These are phyloP conservation scores for Discoglossus pictus DNA, from an alignment of 2,797 vertebrate species.

Conservation along the genomic window DNA sequence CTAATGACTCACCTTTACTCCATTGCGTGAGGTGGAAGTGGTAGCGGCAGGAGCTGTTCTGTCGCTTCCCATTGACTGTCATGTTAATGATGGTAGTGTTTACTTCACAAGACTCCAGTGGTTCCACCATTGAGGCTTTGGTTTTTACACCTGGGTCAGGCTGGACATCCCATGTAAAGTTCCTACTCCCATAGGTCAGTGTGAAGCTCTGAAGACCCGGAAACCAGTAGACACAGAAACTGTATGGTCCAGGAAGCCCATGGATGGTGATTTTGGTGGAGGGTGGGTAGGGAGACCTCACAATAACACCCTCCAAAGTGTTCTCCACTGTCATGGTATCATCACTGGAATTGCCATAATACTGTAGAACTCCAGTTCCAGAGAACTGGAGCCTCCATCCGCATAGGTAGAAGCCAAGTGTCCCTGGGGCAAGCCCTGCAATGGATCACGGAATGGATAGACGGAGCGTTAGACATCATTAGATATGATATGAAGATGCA, in stretches of 20 bases:
- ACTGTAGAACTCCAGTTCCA: neutral
- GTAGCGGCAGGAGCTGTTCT: neutral
- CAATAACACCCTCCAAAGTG: neutral
- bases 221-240: constrained; percentile 36
- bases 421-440: neutral
- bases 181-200: constrained; percentile 22
- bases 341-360: neutral
- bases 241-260: neutral
- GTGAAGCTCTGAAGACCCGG: constrained; percentile 18
- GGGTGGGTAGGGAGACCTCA: neutral
- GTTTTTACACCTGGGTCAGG: too few relatives aligned
- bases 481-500: too few relatives aligned
- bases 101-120: neutral
- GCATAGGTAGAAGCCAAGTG: constrained; percentile 16
- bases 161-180: neutral
- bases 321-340: constrained; percentile 19
- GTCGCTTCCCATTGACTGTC: constrained; percentile 11
- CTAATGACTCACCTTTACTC: constrained; percentile 3
- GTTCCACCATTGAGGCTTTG: too few relatives aligned
- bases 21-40: neutral
- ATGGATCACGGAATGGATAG: too few relatives aligned
- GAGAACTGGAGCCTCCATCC: constrained; percentile 9
- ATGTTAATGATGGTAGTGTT: constrained; percentile 1
- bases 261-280: constrained; percentile 9
- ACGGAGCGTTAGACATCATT: too few relatives aligned